These are phyloP conservation scores for Mesorhabditis sp. DNA, from an alignment of 2,888 invertebrate genomes.

Conservation along the genomic window DNA sequence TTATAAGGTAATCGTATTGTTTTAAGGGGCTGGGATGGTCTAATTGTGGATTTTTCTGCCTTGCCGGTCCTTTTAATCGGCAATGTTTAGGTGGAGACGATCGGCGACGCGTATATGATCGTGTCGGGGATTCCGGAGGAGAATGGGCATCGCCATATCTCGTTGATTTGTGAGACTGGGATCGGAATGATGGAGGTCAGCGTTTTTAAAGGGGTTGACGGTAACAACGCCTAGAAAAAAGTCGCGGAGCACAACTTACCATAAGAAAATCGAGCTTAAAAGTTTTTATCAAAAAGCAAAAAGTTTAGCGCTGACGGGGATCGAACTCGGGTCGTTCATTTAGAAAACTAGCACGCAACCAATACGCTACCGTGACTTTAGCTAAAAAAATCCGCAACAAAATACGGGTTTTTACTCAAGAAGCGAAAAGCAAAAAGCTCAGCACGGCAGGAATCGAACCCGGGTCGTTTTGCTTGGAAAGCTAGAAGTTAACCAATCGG, in stretches of 20 bases:
- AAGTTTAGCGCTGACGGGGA: no score
- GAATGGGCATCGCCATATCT: conserved; percentile 49
- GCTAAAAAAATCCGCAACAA: no score
- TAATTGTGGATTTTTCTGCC: neutral
- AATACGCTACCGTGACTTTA: neutral
- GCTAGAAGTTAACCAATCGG: no score
- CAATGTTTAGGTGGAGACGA: conserved; percentile 45
- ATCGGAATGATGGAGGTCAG: conserved; percentile 45
- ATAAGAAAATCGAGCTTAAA: no score
- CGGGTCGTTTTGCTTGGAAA: no score
- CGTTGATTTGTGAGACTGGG: conserved; percentile 43
- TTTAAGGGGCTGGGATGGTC: conserved; percentile 13
- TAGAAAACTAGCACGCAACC: no score
- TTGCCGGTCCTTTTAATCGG: neutral
- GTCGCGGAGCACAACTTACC: no score
- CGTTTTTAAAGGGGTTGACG: neutral
- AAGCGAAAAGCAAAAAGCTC: no score
- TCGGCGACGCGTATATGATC: conserved; percentile 55
- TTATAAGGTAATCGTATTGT: conserved; percentile 28
- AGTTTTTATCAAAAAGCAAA: neutral
- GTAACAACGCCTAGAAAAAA: no score
- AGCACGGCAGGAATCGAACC: no score
- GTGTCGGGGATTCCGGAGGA: conserved; percentile 53
- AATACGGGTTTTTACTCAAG: no score
- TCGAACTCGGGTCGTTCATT: no score